Conservation (phyloP, 1,140 invertebrate species). For the Neoseiulus cucumeris region DNA sequence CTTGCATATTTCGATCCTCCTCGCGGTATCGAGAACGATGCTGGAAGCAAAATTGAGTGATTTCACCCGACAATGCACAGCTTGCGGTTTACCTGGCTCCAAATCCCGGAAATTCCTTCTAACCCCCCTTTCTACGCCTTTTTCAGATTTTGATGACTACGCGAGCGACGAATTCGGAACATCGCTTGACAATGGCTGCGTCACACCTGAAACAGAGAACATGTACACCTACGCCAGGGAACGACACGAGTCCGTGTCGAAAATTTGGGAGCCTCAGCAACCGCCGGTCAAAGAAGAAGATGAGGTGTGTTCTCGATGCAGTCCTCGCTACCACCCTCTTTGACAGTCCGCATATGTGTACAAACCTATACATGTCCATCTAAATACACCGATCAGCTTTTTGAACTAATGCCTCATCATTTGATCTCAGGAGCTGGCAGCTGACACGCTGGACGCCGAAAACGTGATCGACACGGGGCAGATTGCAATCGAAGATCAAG, state of each 20-base stretch:
- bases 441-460: background rate
- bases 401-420: background rate
- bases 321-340: background rate
- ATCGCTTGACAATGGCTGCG: constrained; percentile 2
- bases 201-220: background rate
- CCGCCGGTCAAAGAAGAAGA: background rate
- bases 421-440: background rate
- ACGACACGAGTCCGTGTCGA: background rate
- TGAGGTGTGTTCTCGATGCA: background rate
- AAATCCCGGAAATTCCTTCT: too few relatives aligned
- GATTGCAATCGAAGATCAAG: constrained; percentile 23
- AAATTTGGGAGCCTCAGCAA: constrained; percentile 9
- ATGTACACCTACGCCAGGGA: background rate
- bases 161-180: constrained; percentile 12
- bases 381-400: too few relatives aligned
- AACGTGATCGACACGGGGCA: background rate
- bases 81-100: too few relatives aligned
- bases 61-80: too few relatives aligned
- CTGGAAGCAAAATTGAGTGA: too few relatives aligned
- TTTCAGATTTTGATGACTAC: constrained; percentile 13
- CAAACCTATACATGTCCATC: background rate
- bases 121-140: constrained; percentile 19
- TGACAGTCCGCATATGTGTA: background rate
- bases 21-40: too few relatives aligned
- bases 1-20: too few relatives aligned